phyloP scores from a whole-genome alignment of 2,888 invertebrate genomes.

The Andricus curvator region DNA sequence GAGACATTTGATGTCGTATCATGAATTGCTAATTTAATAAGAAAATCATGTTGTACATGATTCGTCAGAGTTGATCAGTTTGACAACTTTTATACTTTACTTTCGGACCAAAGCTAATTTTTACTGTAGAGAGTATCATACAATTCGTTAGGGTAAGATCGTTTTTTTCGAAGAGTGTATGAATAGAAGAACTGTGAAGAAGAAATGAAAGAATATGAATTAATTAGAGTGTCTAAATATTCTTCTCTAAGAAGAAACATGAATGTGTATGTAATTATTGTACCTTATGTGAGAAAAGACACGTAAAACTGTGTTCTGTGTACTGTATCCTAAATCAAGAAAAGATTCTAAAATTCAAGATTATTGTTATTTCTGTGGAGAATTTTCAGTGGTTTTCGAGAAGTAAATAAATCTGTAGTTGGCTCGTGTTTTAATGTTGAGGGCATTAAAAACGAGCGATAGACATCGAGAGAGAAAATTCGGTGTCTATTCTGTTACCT shows the following conservation, averaged over 20 bases:
- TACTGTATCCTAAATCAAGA: background rate
- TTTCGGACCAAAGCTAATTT: constrained; percentile 41
- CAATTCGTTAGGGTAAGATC: constrained; percentile 27
- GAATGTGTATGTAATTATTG: constrained; percentile 33
- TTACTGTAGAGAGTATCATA: constrained; percentile 31
- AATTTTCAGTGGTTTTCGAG: background rate
- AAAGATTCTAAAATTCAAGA: constrained; percentile 1
- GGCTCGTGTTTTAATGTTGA: constrained; percentile 31
- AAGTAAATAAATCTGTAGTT: constrained; percentile 7
- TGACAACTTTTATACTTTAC: constrained; percentile 36
- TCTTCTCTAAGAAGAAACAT: constrained; percentile 21
- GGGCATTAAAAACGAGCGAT: constrained; percentile 5
- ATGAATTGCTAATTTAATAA: constrained; percentile 16
- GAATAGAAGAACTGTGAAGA: constrained; percentile 18
- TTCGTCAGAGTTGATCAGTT: background rate
- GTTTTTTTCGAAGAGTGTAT: constrained; percentile 17
- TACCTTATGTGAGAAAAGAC: constrained; percentile 29
- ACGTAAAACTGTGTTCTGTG: constrained; percentile 31
- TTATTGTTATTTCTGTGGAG: background rate
- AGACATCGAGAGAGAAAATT: constrained; percentile 24
- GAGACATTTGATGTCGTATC: background rate
- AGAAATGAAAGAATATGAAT: constrained; percentile 7
- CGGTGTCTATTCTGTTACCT: constrained; percentile 50
- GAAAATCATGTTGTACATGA: constrained; percentile 29
- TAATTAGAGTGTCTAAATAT: constrained; percentile 5